A percentile compares a stretch with the other conserved stretches of the same genome.
phyloP scores from a whole-genome alignment of 1,140 invertebrate species.

The Leucophenga varia region DNA sequence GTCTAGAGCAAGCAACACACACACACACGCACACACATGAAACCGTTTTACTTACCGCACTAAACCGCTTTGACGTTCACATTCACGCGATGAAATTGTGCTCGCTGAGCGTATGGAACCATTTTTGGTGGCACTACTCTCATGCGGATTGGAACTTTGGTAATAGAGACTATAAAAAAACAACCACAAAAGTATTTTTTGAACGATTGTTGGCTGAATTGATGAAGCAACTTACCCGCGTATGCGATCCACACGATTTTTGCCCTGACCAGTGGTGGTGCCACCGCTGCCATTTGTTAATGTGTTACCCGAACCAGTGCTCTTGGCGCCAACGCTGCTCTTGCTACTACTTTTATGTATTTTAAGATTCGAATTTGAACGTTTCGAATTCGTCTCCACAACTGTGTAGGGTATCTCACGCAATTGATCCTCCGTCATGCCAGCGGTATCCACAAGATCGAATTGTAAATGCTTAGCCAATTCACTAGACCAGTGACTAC shows the following conservation, averaged over 20 bases:
- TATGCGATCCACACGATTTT: constrained; percentile 51
- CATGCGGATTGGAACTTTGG: constrained; percentile 51
- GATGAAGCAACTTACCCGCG: constrained; percentile 35
- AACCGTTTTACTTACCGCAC: constrained; percentile 52
- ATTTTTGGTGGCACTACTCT: constrained; percentile 41
- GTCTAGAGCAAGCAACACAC: too few species aligned
- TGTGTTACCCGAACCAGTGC: constrained; percentile 50
- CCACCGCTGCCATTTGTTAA: constrained; percentile 47
- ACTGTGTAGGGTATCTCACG: constrained; percentile 91
- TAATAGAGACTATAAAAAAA: constrained; percentile 45
- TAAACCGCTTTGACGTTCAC: constrained; percentile 44
- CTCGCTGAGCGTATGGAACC: constrained; percentile 54
- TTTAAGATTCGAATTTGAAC: constrained; percentile 47
- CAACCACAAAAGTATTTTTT: too few species aligned
- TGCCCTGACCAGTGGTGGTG: constrained; percentile 36
- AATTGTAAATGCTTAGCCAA: constrained; percentile 84
- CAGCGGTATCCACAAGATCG: constrained; percentile 82
- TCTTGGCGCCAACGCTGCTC: constrained; percentile 50
- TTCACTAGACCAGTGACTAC: constrained; percentile 67
- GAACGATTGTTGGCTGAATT: too few species aligned
- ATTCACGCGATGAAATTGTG: constrained; percentile 51
- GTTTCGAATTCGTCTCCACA: constrained; percentile 67
- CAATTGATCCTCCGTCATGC: constrained; percentile 85
- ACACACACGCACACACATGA: too few species aligned
- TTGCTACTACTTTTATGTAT: constrained; percentile 55